Evolutionary conservation across 1,140 invertebrate species (phyloP).

Genomic region (Apis florea): DNA sequence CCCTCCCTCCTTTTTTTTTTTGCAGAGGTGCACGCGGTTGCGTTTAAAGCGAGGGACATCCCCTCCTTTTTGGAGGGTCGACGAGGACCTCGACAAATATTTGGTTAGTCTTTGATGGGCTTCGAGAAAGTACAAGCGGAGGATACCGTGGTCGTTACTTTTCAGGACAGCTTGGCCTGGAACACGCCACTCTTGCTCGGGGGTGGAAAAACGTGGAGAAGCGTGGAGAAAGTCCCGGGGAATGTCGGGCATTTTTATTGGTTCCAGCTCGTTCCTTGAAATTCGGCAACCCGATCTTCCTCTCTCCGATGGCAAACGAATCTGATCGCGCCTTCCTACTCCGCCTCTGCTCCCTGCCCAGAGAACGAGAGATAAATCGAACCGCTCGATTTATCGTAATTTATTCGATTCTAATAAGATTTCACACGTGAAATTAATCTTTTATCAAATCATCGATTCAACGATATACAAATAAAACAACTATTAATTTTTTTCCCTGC

Average conservation of each 20-base stretch:
- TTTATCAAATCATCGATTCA: too few relatives aligned
- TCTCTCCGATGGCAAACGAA: slow-evolving; percentile 53
- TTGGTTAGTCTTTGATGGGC: slow-evolving; percentile 73
- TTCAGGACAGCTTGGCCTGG: slow-evolving; percentile 44
- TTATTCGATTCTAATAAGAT: too few relatives aligned
- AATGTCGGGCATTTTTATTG: slow-evolving; percentile 68
- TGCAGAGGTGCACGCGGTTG: slow-evolving; percentile 51
- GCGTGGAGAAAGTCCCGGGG: slow-evolving; percentile 38
- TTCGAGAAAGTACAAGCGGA: slow-evolving; percentile 58
- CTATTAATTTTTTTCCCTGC: too few relatives aligned
- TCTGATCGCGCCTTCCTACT: slow-evolving; percentile 49
- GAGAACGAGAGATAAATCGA: not conserved
- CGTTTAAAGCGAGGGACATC: slow-evolving; percentile 57
- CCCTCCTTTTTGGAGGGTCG: slow-evolving; percentile 57
- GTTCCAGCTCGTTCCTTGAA: slow-evolving; percentile 59
- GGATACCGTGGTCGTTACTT: slow-evolving; percentile 40
- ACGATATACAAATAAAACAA: too few relatives aligned
- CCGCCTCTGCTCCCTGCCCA: slow-evolving; percentile 15
- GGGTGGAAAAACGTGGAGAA: slow-evolving; percentile 37
- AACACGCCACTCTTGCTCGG: slow-evolving; percentile 16
- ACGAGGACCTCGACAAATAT: slow-evolving; percentile 78
- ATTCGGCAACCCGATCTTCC: slow-evolving; percentile 54
- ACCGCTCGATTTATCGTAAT: too few relatives aligned
- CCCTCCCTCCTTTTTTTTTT: not conserved
- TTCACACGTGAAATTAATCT: too few relatives aligned